Percentiles rank a stretch among this genome's conserved stretches.
phyloP scores from a whole-genome alignment of 2,888 invertebrate species.

The Leptarthrus brevirostris region DNA sequence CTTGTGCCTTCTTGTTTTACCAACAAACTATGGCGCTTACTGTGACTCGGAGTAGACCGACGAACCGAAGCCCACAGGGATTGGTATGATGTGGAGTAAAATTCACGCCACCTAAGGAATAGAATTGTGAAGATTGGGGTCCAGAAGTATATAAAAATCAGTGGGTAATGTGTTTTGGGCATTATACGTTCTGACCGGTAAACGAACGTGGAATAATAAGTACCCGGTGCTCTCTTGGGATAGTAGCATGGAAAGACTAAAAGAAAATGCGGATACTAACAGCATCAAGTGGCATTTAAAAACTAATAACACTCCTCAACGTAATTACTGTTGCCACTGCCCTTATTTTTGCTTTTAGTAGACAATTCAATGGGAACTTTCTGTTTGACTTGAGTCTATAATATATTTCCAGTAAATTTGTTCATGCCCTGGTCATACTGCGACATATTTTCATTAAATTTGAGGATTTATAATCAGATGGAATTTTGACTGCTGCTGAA shows the following conservation, averaged over 20 bases:
- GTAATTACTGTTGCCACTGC: not conserved
- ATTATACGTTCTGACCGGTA: constrained; percentile 51
- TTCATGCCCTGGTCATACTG: constrained; percentile 12
- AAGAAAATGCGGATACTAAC: not conserved
- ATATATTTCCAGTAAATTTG: not conserved
- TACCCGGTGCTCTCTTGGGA: not conserved
- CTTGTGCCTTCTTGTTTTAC: constrained; percentile 45
- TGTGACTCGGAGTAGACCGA: not conserved
- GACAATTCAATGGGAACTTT: constrained; percentile 7
- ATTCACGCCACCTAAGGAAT: not conserved
- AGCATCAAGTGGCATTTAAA: constrained; percentile 47
- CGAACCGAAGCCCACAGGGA: constrained; percentile 18
- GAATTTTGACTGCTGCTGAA: constrained; percentile 1
- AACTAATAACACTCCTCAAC: constrained; percentile 17
- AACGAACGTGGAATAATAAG: constrained; percentile 52
- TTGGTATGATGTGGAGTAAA: not conserved
- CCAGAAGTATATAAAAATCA: constrained; percentile 54
- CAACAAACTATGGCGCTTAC: constrained; percentile 21
- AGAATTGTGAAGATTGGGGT: constrained; percentile 28
- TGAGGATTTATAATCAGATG: not conserved
- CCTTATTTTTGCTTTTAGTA: not conserved
- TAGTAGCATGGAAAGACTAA: not conserved
- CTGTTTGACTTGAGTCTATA: not conserved
- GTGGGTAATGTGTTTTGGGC: constrained; percentile 55
- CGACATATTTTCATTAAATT: not conserved